Percentiles rank a stretch among this genome's conserved stretches.
phyloP scores from a whole-genome alignment of 2,888 invertebrate genomes.

The Empis livida region DNA sequence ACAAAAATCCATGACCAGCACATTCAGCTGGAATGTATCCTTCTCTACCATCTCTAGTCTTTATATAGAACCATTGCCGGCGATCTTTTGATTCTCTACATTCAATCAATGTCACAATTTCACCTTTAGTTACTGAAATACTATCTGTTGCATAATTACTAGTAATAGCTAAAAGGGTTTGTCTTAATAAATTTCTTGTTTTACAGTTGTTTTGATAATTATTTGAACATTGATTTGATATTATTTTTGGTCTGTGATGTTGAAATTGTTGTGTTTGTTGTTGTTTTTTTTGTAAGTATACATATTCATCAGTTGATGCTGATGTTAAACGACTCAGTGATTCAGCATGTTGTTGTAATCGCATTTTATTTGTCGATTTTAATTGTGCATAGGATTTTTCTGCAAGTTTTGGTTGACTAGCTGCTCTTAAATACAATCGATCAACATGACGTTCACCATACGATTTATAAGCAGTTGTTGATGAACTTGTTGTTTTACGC shows the following conservation, averaged over 20 bases:
- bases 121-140: constrained; percentile 54
- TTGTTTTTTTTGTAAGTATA: constrained; percentile 3
- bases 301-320: constrained; percentile 11
- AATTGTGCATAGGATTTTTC: constrained; percentile 35
- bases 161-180: constrained; percentile 57
- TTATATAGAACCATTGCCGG: constrained; percentile 66
- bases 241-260: constrained; percentile 20
- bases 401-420: constrained; percentile 40
- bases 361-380: constrained; percentile 24
- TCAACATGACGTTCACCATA: constrained; percentile 64
- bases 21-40: constrained; percentile 67
- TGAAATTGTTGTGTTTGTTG: constrained; percentile 12
- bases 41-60: constrained; percentile 53
- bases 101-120: constrained; percentile 57
- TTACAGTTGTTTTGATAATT: constrained; percentile 21
- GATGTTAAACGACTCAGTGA: constrained; percentile 8
- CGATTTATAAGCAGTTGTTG: constrained; percentile 18
- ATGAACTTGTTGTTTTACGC: constrained; percentile 16
- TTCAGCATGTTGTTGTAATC: constrained; percentile 8
- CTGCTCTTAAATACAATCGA: constrained; percentile 49
- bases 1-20: constrained; percentile 67
- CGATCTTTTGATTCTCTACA: constrained; percentile 43
- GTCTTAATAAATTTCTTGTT: constrained; percentile 34
- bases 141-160: constrained; percentile 50
- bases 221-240: constrained; percentile 22